Evolutionary conservation across 2,888 invertebrate genomes (phyloP).

Genomic region (Papilio demoleus): DNA sequence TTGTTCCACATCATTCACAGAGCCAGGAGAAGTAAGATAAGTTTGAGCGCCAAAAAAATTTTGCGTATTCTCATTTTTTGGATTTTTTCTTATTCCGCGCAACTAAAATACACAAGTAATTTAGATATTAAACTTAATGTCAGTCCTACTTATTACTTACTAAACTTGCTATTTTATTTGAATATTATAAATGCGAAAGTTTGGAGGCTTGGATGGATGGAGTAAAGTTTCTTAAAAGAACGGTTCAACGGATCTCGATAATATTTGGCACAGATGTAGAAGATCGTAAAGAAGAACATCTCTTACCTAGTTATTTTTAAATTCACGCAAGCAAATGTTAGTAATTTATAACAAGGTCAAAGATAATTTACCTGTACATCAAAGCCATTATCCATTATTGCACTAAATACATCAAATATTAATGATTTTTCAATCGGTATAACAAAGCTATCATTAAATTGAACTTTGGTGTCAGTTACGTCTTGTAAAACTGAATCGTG

Average conservation of each 20-base stretch:
- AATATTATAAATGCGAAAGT: too few relatives aligned
- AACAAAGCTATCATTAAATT: slow-evolving; percentile 62
- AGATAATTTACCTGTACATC: slow-evolving; percentile 59
- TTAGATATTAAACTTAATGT: not conserved
- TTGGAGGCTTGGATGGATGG: too few relatives aligned
- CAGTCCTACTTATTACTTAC: too few relatives aligned
- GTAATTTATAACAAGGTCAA: not conserved
- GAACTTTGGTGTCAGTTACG: slow-evolving; percentile 47
- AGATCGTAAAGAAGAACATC: too few relatives aligned
- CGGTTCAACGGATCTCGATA: too few relatives aligned
- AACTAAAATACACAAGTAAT: slow-evolving; percentile 54
- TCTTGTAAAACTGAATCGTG: slow-evolving; percentile 54
- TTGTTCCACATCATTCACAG: slow-evolving; percentile 47
- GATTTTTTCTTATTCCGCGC: slow-evolving; percentile 56
- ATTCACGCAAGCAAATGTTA: too few relatives aligned
- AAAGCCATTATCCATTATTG: slow-evolving; percentile 59
- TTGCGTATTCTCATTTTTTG: slow-evolving; percentile 41
- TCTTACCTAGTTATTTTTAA: too few relatives aligned
- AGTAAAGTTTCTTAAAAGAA: too few relatives aligned
- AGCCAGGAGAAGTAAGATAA: slow-evolving; percentile 54
- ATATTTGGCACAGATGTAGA: too few relatives aligned
- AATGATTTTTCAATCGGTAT: slow-evolving; percentile 51
- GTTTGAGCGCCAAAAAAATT: slow-evolving; percentile 60
- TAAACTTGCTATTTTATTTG: too few relatives aligned
- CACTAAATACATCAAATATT: slow-evolving; percentile 50